A percentile compares a stretch with the other conserved stretches of the same genome.
Conservation (phyloP, 2,888 invertebrate species). For the Steinernema scapterisci region DNA sequence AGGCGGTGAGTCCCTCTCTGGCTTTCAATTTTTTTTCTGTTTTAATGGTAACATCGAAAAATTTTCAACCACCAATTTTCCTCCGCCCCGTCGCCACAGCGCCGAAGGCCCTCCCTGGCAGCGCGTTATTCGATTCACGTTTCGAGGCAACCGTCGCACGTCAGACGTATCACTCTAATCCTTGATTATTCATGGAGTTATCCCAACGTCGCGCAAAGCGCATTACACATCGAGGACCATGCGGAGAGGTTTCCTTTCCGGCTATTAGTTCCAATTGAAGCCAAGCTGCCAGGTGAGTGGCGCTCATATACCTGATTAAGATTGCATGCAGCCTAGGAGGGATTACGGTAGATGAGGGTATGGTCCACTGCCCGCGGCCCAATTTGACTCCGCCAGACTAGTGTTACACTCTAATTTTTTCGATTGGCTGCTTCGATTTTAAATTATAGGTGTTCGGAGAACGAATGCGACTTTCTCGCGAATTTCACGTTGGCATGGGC, state of each 20-base stretch:
- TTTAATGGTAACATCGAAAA: too few relatives aligned
- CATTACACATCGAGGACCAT: neutral
- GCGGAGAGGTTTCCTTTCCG: neutral
- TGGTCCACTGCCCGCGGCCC: too few relatives aligned
- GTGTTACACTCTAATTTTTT: neutral
- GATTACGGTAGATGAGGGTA: too few relatives aligned
- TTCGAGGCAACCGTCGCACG: conserved; percentile 4
- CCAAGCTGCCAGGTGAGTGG: conserved; percentile 1
- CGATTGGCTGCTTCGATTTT: neutral
- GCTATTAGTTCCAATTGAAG: neutral
- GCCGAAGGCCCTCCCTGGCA: neutral
- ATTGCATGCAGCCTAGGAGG: too few relatives aligned
- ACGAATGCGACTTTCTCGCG: neutral
- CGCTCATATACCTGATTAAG: neutral
- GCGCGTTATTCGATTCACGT: neutral
- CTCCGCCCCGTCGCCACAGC: too few relatives aligned
- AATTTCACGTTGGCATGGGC: conserved; percentile 1
- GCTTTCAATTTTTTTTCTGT: too few relatives aligned
- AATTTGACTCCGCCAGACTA: too few relatives aligned
- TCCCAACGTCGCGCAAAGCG: neutral
- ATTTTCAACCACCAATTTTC: too few relatives aligned
- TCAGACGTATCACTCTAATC: conserved; percentile 24
- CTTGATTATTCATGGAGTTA: conserved; percentile 28
- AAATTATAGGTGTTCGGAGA: neutral
- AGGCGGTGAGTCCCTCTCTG: neutral